Percentiles rank a stretch among this genome's conserved stretches.
Evolutionary conservation across 2,113 vertebrate genomes (phyloP).

Genomic region (Paradoxurus hermaphroditus): DNA sequence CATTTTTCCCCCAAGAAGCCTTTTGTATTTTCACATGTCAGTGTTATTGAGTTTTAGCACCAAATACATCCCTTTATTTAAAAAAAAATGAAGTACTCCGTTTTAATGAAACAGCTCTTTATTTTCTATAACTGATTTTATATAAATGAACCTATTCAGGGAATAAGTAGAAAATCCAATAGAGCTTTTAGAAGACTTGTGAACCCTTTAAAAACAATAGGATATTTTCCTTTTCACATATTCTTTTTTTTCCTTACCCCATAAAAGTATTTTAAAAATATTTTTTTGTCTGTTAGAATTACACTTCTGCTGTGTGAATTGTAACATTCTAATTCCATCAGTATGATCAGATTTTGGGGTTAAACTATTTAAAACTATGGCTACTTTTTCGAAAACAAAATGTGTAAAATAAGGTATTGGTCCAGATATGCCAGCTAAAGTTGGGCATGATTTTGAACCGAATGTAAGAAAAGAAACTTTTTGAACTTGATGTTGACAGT

Average conservation of each 20-base stretch:
- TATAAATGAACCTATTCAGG: not conserved
- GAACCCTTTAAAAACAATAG: not conserved
- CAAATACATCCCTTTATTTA: not conserved
- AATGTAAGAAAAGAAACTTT: not conserved
- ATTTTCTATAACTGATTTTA: not conserved
- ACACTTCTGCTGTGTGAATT: not conserved
- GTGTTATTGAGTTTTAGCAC: not conserved
- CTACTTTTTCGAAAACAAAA: constrained; percentile 35
- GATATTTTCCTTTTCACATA: not conserved
- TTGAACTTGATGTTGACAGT: not conserved
- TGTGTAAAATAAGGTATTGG: not conserved
- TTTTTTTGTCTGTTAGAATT: constrained; percentile 13
- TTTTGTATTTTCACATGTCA: constrained; percentile 16
- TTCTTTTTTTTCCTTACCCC: not conserved
- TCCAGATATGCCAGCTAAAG: not conserved
- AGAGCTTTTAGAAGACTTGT: constrained; percentile 45
- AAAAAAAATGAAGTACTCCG: not conserved
- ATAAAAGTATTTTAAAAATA: not conserved
- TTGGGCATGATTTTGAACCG: not conserved
- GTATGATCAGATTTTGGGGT: not conserved
- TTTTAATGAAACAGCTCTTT: not conserved
- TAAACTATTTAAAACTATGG: not conserved
- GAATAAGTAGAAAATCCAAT: not conserved
- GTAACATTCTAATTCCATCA: not conserved
- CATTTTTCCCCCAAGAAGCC: not conserved